A percentile compares a stretch with the other conserved stretches of the same genome.
These are phyloP conservation scores for Hemicentrotus pulcherrimus DNA, from an alignment of 35 echinoderm and acorn worm genomes.

Conservation along the genomic window DNA sequence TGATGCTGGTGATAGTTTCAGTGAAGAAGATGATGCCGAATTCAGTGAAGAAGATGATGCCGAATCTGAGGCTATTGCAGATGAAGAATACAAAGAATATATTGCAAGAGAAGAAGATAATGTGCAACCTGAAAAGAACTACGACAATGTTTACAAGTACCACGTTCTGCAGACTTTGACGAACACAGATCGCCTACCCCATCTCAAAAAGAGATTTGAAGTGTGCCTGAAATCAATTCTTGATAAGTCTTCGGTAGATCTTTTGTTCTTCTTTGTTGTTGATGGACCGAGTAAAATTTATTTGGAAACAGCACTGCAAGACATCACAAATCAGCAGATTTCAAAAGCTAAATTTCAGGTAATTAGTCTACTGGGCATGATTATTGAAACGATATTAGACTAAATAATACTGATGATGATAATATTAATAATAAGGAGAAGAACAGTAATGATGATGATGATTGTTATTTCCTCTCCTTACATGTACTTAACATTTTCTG, in stretches of 20 bases:
- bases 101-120: neutral
- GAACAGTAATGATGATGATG: too few relatives aligned
- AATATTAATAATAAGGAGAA: too few relatives aligned
- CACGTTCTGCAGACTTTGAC: slow-evolving; percentile 84
- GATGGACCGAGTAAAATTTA: slow-evolving; percentile 76
- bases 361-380: neutral
- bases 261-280: slow-evolving; percentile 94
- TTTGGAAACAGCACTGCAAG: slow-evolving; percentile 69
- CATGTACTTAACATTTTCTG: too few relatives aligned
- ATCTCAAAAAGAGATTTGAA: slow-evolving; percentile 83
- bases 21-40: neutral
- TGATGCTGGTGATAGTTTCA: neutral
- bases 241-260: slow-evolving; percentile 69
- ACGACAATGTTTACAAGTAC: slow-evolving; percentile 46
- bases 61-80: neutral
- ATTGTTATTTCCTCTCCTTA: too few relatives aligned
- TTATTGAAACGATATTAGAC: too few relatives aligned
- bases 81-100: neutral
- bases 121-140: slow-evolving; percentile 16
- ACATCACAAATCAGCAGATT: slow-evolving; percentile 79
- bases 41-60: neutral
- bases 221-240: slow-evolving; percentile 81
- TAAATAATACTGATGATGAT: too few relatives aligned
- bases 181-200: slow-evolving; percentile 74
- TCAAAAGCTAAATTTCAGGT: slow-evolving; percentile 90